These are phyloP conservation scores for Catostylus mosaicus DNA, from an alignment of 30 jellyfish, hydroid and myxozoan genomes.

Conservation along the genomic window DNA sequence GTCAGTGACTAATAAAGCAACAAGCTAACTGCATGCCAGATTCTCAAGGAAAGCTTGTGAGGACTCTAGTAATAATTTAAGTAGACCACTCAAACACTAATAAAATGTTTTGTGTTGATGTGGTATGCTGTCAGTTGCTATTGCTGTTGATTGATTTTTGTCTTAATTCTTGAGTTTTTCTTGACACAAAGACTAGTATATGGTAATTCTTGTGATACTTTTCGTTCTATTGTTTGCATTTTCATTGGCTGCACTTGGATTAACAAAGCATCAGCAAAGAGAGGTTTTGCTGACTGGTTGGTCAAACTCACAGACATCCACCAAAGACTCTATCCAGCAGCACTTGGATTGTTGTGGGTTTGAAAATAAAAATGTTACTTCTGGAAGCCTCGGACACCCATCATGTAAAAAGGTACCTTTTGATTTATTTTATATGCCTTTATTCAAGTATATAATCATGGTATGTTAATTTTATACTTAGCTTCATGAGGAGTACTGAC, in stretches of 20 bases:
- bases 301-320: slow-evolving; percentile 54
- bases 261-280: slow-evolving; percentile 72
- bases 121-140: neutral
- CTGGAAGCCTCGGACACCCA: slow-evolving; percentile 74
- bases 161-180: slow-evolving; percentile 25
- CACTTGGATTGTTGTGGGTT: slow-evolving; percentile 95
- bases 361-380: slow-evolving; percentile 49
- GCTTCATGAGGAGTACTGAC: no score
- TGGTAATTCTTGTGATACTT: slow-evolving; percentile 72
- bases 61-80: no score
- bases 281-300: slow-evolving; percentile 81
- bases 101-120: neutral
- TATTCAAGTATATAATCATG: no score
- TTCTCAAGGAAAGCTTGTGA: no score
- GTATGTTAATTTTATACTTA: no score
- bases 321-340: slow-evolving; percentile 67
- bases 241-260: slow-evolving; percentile 94
- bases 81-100: no score
- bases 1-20: no score
- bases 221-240: slow-evolving; percentile 85
- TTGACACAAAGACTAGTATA: slow-evolving; percentile 73
- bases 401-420: slow-evolving; percentile 67
- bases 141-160: neutral
- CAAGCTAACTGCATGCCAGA: no score
- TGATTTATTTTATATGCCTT: no score